Base-by-base conservation (phyloP, 2,797 vertebrate genomes). In the Pseudocheirus occidentalis region DNA sequence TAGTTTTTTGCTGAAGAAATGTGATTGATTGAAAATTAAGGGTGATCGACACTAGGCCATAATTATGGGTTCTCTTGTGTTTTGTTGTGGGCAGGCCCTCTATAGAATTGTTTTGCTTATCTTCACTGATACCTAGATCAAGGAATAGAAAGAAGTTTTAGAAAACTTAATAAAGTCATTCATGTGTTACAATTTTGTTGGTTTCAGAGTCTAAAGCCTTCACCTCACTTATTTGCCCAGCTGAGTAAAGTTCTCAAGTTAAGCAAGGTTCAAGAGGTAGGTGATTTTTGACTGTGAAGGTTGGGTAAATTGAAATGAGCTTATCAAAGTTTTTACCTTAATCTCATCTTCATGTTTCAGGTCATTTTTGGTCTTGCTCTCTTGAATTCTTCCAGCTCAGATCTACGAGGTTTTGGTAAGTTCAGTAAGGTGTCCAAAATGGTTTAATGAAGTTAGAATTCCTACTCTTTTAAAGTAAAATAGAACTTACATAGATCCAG, bases 161-260 rank as follows among this genome's bases (percentile, higher is more conserved):
- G 46, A 94, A 95, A 93, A 46, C 18, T 91, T 90, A 31, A 2
- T 90, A 54, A 90, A 55, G 12, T 91, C 4, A 56, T 91, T 55
- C 18, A 55, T 95, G 6, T 93, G 94, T 96, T 96, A 93, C 91
- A 95, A 93, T 97, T 93, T 96, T 93, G 13, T 96, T 95, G 95
- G 0, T 98, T 99, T 97, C 98, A 99, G 99, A 99, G 99, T 99
- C 99, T 99, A 97, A 99, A 99, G 98, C 99, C 99, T 96, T 99
- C 99, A 97, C 99, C 99, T 98, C 99, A 99, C 97, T 99, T 99
- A 97, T 99, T 99, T 99, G 99, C 99, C 98, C 99, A 99, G 97
- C 98, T 99, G 98, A 99, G 99, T 99, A 99, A 99, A 99, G 99
- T 99, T 98, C 99, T 99, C 97, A 99, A 99, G 98, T 99, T 99